phyloP scores from a whole-genome alignment of 2,797 vertebrate genomes.

The Melanotaenia pygmaea region DNA sequence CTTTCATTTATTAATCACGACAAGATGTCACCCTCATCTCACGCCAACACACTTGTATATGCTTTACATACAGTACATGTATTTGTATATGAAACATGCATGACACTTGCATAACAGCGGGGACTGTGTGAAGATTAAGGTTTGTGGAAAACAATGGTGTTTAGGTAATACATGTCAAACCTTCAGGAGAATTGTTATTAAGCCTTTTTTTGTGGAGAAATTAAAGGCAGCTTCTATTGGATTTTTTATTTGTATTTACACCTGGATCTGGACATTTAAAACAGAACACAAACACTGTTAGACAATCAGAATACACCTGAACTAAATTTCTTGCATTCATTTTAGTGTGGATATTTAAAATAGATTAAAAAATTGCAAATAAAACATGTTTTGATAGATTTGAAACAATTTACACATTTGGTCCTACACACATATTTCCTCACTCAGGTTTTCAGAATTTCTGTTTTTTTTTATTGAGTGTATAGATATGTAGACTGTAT shows the following conservation, averaged over 20 bases:
- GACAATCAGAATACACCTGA: slow-evolving; percentile 1
- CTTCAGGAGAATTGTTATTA: neutral
- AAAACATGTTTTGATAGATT: neutral
- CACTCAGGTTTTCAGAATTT: neutral
- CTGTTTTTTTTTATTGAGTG: no score
- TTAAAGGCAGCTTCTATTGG: neutral
- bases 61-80: slow-evolving; percentile 59
- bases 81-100: slow-evolving; percentile 76
- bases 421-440: no score
- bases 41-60: slow-evolving; percentile 53
- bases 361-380: neutral
- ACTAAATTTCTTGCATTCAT: neutral
- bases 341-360: neutral
- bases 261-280: slow-evolving; percentile 3
- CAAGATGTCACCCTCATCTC: slow-evolving; percentile 67
- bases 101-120: slow-evolving; percentile 62
- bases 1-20: slow-evolving; percentile 78
- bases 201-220: neutral
- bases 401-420: neutral
- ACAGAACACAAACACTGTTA: neutral
- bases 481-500: no score
- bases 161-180: neutral
- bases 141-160: slow-evolving; percentile 44
- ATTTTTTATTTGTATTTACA: neutral
- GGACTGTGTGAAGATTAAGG: neutral